These are phyloP conservation scores for Stichodactyla helianthus DNA, from an alignment of 64 coral and sea anemone species.

Conservation along the genomic window DNA sequence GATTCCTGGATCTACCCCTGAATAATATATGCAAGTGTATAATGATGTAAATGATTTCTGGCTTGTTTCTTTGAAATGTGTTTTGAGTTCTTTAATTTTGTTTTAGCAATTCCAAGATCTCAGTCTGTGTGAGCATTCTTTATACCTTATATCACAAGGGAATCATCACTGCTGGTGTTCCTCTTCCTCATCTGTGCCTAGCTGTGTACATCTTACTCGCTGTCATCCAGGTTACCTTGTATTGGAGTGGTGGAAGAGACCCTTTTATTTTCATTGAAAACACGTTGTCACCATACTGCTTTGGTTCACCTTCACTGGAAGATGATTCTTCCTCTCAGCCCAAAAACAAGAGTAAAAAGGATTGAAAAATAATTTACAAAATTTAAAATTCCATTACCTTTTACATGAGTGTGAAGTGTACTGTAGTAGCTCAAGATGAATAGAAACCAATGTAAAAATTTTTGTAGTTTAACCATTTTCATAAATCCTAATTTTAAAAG, in stretches of 20 bases:
- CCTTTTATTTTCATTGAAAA: conserved; percentile 18
- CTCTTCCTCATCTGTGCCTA: not conserved
- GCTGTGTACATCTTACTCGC: not conserved
- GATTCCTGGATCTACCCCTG: too few relatives aligned
- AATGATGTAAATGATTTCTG: too few relatives aligned
- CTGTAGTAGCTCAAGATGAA: too few relatives aligned
- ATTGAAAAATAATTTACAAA: not conserved
- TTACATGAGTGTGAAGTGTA: too few relatives aligned
- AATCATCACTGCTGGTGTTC: not conserved
- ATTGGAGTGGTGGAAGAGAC: not conserved
- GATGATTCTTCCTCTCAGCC: not conserved
- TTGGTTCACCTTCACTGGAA: conserved; percentile 16
- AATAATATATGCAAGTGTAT: too few relatives aligned
- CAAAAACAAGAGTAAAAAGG: conserved; percentile 18
- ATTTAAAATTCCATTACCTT: not conserved
- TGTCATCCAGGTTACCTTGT: not conserved
- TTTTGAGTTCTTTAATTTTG: not conserved
- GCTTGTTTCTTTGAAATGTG: not conserved
- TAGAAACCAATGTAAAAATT: too few relatives aligned
- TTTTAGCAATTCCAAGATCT: conserved; percentile 8
- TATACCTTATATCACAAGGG: conserved; percentile 2
- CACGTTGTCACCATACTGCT: conserved; percentile 17
- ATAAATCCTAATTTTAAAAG: too few relatives aligned
- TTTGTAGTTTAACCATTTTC: too few relatives aligned
- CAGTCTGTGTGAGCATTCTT: conserved; percentile 3